A percentile compares a stretch with the other conserved stretches of the same genome.
These are phyloP conservation scores for Oryzias celebensis DNA, from an alignment of 2,113 vertebrate species.

Conservation along the genomic window DNA sequence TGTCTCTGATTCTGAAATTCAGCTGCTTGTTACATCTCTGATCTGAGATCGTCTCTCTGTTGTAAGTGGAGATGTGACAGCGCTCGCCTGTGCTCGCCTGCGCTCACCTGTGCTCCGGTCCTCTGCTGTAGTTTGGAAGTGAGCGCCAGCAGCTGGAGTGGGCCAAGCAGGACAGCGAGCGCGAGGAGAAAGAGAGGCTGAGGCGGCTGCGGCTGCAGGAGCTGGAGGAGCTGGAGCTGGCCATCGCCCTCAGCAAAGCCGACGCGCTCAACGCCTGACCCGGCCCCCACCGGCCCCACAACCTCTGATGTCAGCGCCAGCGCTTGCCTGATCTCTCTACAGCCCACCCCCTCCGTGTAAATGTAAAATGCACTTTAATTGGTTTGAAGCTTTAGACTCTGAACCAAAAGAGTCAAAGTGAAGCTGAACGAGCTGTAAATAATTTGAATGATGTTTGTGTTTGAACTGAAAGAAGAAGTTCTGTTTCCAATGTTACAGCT, in stretches of 20 bases:
- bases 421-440: no score
- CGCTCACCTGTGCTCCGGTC: conserved; percentile 17
- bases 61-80: no score
- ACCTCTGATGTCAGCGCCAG: conserved; percentile 15
- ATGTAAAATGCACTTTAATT: conserved; percentile 30
- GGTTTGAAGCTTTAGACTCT: conserved; percentile 35
- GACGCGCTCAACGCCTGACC: conserved; percentile 83
- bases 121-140: conserved; percentile 85
- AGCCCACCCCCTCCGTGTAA: no score
- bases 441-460: no score
- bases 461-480: neutral
- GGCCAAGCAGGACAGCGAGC: conserved; percentile 92
- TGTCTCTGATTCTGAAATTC: no score
- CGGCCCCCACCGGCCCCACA: neutral
- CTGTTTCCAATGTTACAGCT: conserved; percentile 15
- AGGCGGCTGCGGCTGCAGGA: conserved; percentile 86
- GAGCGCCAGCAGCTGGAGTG: conserved; percentile 94
- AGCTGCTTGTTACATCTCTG: no score
- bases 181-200: conserved; percentile 88
- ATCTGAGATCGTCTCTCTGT: no score
- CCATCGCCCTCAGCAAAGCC: conserved; percentile 93
- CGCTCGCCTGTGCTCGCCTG: no score
- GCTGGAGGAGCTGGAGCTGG: conserved; percentile 91
- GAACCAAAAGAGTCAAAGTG: neutral
- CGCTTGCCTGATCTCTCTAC: conserved; percentile 24